A percentile compares a stretch with the other conserved stretches of the same genome.
phyloP scores from a whole-genome alignment of 1,140 invertebrate species.

The Dendroctonus valens region DNA sequence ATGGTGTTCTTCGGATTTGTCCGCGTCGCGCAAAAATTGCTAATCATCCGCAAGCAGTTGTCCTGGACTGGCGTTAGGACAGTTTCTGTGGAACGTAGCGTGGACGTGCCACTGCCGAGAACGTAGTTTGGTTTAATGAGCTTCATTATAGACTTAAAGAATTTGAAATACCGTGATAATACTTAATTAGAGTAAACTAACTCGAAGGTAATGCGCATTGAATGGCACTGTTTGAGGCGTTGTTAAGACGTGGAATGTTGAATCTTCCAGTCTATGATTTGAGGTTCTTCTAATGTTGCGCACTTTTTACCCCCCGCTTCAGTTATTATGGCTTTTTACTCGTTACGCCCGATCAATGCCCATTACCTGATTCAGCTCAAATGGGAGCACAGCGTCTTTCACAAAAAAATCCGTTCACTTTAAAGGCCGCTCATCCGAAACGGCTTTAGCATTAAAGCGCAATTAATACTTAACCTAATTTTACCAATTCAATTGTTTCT shows the following conservation, averaged over 20 bases:
- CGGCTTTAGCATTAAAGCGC: not conserved
- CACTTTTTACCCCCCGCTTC: not conserved
- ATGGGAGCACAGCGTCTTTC: conserved; percentile 41
- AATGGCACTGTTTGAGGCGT: conserved; percentile 4
- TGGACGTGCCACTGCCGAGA: conserved; percentile 13
- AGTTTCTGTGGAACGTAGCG: too few relatives aligned
- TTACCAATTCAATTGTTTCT: conserved; percentile 13
- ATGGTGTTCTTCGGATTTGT: conserved; percentile 34
- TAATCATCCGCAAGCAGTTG: not conserved
- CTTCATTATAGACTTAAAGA: conserved; percentile 38
- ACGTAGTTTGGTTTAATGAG: conserved; percentile 33
- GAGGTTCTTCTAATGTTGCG: not conserved
- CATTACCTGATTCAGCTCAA: conserved; percentile 38
- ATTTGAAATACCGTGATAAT: conserved; percentile 41
- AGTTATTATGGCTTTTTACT: conserved; percentile 1
- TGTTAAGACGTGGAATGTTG: not conserved
- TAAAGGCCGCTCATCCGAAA: conserved; percentile 17
- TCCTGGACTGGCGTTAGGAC: not conserved
- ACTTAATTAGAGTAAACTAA: conserved; percentile 16
- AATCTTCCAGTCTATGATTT: not conserved
- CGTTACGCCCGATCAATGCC: conserved; percentile 11
- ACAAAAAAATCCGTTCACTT: conserved; percentile 41
- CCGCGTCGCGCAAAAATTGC: conserved; percentile 15
- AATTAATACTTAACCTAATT: not conserved
- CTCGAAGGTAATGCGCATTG: conserved; percentile 28